A percentile compares a stretch with the other conserved stretches of the same genome.
Conservation (phyloP, 2,113 vertebrate species). For the Taurulus bubalis region DNA sequence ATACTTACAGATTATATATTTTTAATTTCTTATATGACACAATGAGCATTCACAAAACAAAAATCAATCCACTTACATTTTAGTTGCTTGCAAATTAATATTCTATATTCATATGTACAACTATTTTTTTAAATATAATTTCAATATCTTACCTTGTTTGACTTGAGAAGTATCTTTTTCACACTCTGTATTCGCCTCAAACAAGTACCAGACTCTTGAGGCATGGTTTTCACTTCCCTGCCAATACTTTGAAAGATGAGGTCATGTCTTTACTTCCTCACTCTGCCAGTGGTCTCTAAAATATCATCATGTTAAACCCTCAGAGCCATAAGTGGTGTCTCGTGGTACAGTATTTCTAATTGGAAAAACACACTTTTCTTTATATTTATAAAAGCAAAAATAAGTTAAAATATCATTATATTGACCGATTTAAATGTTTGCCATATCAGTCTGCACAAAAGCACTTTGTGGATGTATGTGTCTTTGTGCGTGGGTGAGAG, state of each 20-base stretch:
- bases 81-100: background rate
- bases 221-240: slow-evolving; percentile 44
- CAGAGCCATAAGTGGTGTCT: background rate
- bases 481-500: background rate
- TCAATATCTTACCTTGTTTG: slow-evolving; percentile 45
- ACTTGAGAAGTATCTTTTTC: slow-evolving; percentile 27
- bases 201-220: background rate
- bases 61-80: background rate
- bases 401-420: background rate
- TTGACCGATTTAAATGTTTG: slow-evolving; percentile 1
- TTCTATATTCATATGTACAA: background rate
- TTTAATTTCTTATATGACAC: background rate
- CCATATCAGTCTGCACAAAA: background rate
- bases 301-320: background rate
- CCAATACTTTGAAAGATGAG: slow-evolving; percentile 32
- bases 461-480: background rate
- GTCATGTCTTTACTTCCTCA: slow-evolving; percentile 61
- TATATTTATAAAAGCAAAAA: background rate
- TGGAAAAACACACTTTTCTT: background rate
- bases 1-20: background rate
- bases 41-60: background rate
- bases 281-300: background rate
- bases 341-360: background rate
- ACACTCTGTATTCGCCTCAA: slow-evolving; percentile 3
- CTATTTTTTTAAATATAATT: background rate